Evolutionary conservation across 2,113 vertebrate genomes (phyloP).

Genomic region (Epinephelus moara): DNA sequence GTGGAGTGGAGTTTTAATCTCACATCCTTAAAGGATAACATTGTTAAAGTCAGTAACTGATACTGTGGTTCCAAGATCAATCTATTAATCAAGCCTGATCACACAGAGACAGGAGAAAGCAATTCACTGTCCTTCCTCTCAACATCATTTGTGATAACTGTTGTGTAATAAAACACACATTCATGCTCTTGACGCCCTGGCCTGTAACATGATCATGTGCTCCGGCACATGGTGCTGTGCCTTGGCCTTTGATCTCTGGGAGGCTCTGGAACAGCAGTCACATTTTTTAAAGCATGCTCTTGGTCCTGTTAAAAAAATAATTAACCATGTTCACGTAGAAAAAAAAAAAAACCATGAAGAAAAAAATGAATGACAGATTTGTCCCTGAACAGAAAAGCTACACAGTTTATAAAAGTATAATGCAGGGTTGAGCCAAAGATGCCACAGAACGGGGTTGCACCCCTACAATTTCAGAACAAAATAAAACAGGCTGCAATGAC

Average conservation of each 20-base stretch:
- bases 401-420: conserved; percentile 18
- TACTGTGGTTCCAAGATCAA: not conserved
- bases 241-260: conserved; percentile 81
- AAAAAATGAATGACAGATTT: conserved; percentile 7
- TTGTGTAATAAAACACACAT: conserved; percentile 58
- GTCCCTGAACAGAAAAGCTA: conserved; percentile 32
- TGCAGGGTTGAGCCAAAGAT: not conserved
- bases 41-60: conserved; percentile 3
- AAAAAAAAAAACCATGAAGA: too few species aligned
- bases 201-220: conserved; percentile 62
- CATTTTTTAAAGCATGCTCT: conserved; percentile 70
- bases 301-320: conserved; percentile 69
- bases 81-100: not conserved
- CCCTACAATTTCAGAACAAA: too few species aligned
- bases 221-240: conserved; percentile 67
- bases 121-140: conserved; percentile 5
- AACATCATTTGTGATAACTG: conserved; percentile 28
- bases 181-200: conserved; percentile 50
- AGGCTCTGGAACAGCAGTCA: conserved; percentile 65
- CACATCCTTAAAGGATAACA: not conserved
- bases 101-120: not conserved
- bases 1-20: not conserved
- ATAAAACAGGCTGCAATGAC: too few species aligned
- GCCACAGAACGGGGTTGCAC: too few species aligned
- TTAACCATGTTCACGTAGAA: conserved; percentile 63